Conservation (phyloP, 1,140 invertebrate species). For the Drosophila dunni region DNA sequence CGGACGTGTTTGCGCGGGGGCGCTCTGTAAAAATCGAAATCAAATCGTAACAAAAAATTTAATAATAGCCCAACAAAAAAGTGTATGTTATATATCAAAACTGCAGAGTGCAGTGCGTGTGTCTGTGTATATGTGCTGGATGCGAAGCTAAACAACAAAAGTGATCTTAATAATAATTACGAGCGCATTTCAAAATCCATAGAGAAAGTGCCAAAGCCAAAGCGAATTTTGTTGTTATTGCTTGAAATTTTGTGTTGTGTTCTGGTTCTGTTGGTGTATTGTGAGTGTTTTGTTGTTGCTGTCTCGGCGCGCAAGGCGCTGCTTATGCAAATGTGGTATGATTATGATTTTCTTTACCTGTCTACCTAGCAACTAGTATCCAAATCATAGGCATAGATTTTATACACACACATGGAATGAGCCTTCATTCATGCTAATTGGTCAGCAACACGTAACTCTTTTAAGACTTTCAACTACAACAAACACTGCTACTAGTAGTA, state of each 20-base stretch:
- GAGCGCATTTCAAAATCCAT: conserved; percentile 30
- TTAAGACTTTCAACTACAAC: conserved; percentile 12
- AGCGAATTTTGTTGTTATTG: conserved; percentile 38
- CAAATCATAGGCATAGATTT: conserved; percentile 4
- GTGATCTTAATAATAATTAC: conserved; percentile 38
- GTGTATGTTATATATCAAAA: conserved; percentile 31
- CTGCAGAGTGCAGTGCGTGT: conserved; percentile 25
- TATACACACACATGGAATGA: conserved; percentile 14
- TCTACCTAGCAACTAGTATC: conserved; percentile 52
- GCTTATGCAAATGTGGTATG: conserved; percentile 78
- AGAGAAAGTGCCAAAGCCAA: conserved; percentile 54
- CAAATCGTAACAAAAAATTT: conserved; percentile 62
- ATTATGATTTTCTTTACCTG: conserved; percentile 38
- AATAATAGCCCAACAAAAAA: conserved; percentile 45
- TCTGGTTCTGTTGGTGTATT: conserved; percentile 19
- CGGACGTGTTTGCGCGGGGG: conserved; percentile 48
- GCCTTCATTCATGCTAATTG: conserved; percentile 38
- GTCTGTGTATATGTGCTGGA: neutral
- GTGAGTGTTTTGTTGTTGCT: conserved; percentile 53
- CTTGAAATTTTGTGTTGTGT: conserved; percentile 36
- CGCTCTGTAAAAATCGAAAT: conserved; percentile 68
- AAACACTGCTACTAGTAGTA: too few relatives aligned
- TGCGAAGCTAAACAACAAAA: conserved; percentile 18
- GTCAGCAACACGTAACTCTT: conserved; percentile 48
- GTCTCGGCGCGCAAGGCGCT: conserved; percentile 45